Percentiles rank a stretch among this genome's conserved stretches.
Evolutionary conservation across 2,797 vertebrate species (phyloP).

Genomic region (Megalops cyprinoides): DNA sequence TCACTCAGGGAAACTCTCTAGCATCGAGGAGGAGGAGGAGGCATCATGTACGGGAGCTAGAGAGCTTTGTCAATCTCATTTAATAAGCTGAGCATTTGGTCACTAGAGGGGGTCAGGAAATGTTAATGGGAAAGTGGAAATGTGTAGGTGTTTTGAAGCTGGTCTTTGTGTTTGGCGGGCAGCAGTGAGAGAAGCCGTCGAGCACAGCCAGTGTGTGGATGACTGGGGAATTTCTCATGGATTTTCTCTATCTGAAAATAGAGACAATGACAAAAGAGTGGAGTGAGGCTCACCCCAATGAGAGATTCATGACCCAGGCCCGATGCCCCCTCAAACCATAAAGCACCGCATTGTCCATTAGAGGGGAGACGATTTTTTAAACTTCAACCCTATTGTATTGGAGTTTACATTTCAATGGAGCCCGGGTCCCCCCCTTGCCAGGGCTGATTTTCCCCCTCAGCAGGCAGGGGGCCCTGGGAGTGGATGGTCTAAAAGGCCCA

Average conservation of each 20-base stretch:
- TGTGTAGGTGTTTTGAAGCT: neutral
- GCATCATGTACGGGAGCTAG: too few relatives aligned
- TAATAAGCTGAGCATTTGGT: too few relatives aligned
- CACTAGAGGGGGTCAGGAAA: neutral
- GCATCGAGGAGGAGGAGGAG: too few relatives aligned
- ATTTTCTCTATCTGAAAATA: neutral
- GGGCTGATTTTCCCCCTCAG: conserved; percentile 6
- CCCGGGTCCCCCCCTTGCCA: neutral
- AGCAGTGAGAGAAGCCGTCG: neutral
- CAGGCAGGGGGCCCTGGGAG: conserved; percentile 7
- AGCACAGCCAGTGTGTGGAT: neutral
- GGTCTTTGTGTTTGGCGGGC: neutral
- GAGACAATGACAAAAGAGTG: conserved; percentile 6
- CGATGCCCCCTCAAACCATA: conserved; percentile 15
- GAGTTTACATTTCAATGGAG: conserved; percentile 25
- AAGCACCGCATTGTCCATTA: conserved; percentile 4
- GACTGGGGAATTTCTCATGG: neutral
- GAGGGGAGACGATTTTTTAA: conserved; percentile 10
- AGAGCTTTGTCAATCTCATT: too few relatives aligned
- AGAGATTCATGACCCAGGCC: conserved; percentile 19
- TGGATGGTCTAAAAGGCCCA: neutral
- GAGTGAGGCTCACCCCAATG: conserved; percentile 13
- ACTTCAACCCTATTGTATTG: conserved; percentile 11
- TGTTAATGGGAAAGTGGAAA: neutral
- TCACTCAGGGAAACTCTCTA: too few relatives aligned